Evolutionary conservation across 2,797 vertebrate genomes (phyloP), one percentile per base, ranked within the genome.

Genomic region (Myoxocephalus aenaeus): DNA sequence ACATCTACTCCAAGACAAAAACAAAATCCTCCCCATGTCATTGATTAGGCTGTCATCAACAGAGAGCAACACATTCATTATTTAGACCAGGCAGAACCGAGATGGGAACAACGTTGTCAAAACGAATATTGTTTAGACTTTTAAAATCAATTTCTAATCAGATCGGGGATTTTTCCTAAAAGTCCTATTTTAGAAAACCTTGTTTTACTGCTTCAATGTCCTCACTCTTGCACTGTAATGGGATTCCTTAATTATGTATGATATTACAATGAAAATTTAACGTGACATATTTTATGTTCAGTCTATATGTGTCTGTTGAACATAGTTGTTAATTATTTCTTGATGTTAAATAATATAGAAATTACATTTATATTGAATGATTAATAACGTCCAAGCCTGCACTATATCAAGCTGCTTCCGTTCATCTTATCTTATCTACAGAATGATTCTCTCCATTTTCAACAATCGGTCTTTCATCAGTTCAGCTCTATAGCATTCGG

Each of bases 31-130:
- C 58, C 61, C 70, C 58, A 64, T 73, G 73, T 66, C 65, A 86
- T 68, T 73, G 69, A 82, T 80, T 65, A 82, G 72, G 73, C 75
- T 78, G 82, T 80, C 73, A 76, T 72, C 73, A 57, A 58, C 54
- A 61, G 48, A 79, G 46, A 80, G 63, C 20, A 67, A 67, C 65
- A 32, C 66, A 14, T 79, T 80, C 71, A 83, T 86, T 82, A 84
- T 90, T 87, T 46, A 79, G 44, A 56, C 27, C 20, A 54, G 44
- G 44, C 51, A 54, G 73, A 53, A 15, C 12, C 59, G 51, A 73
- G 57, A 76, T 51, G 32, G 27, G 51, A 51, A 57, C 9, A 54
- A 48, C 65, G 11, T 67, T 80, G 56, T 81, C 70, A 82, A 63
- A 77, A 74, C 18, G 8, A 71, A 66, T 56, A 62, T 61, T 77